Evolutionary conservation across 1,140 invertebrate genomes (phyloP), one percentile per base, ranked within the genome.

Genomic region (Micrasema minimum): DNA sequence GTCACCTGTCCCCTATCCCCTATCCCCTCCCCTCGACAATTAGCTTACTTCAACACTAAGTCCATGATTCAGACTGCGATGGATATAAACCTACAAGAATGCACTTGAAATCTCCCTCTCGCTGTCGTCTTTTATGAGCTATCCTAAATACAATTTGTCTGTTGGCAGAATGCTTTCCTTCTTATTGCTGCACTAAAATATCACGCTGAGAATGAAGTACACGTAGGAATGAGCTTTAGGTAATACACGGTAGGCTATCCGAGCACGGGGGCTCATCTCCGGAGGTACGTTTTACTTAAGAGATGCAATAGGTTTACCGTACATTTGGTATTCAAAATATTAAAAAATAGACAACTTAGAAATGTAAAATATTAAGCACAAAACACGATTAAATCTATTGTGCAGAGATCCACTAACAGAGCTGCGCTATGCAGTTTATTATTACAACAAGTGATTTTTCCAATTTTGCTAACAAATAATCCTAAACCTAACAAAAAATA

Each of bases 101-200:
- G 82, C 83, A 83, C 82, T 82, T 82, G 79, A 76, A 57, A 83
- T 83, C 82, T 83, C 82, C 82, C 7, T 31, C 2, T 31, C 81
- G 76, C 53, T 66, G 68, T 35, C 57, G 59, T 74, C 62, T 66
- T 67, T 68, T 74, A 74, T 59, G 61, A 69, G 67, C 72, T 74
- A 74, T 55, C 22, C 68, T 66, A 74, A 79, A 80, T 81, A 81
- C 79, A 81, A 79, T 81, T 79, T 78, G n/a, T n/a, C n/a, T n/a
- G 76, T 79, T 77, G 75, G 79, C 80, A 80, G 83, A 83, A 83
- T 83, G 81, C 82, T 83, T 81, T 80, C 81, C 77, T 77, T 78
- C 75, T 85, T 85, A 84, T 84, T 85, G 82, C 83, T 84, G 81
- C 80, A 81, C 82, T 80, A 83, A 80, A 84, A 85, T 84, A 85